Conservation (phyloP, 1,140 invertebrate species). For the Bombyx mori region ASM3026992v2 NC_085131.1:8875501-8876000, state of each 20-base stretch:
- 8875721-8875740: too few relatives aligned
- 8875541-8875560: conserved; percentile 35
- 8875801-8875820: conserved; percentile 18
- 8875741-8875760: too few relatives aligned
- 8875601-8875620: too few relatives aligned
- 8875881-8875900: conserved; percentile 45
- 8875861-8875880: conserved; percentile 29
- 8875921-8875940: conserved; percentile 65
- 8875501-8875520: conserved; percentile 49
- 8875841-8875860: conserved; percentile 45
- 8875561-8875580: conserved; percentile 23
- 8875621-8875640: too few relatives aligned
- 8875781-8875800: too few relatives aligned
- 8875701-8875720: too few relatives aligned
- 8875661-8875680: too few relatives aligned
- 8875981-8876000: conserved; percentile 40
- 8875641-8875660: too few relatives aligned
- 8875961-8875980: conserved; percentile 53
- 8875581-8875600: conserved; percentile 6
- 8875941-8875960: conserved; percentile 67
- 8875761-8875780: too few relatives aligned
- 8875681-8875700: too few relatives aligned
- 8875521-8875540: conserved; percentile 34
- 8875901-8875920: conserved; percentile 55
- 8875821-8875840: conserved; percentile 34